These are phyloP conservation scores for Penaeus vannamei DNA, from an alignment of 1,140 invertebrate species.

Conservation along the genomic window DNA sequence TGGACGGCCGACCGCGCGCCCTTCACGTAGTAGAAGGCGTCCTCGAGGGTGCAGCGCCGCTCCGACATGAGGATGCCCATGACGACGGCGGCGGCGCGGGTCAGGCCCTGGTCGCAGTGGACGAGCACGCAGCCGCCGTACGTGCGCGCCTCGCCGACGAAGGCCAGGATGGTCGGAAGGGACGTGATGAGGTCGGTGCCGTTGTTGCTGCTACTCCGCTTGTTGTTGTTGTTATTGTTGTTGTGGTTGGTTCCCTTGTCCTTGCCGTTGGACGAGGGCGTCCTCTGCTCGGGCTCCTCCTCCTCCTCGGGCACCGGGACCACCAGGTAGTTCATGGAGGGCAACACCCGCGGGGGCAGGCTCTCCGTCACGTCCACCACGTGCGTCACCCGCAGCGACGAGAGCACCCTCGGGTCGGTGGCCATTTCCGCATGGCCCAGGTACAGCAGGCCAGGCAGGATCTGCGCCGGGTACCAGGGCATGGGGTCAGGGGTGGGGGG, in stretches of 20 bases:
- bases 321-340: constrained; percentile 69
- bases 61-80: constrained; percentile 70
- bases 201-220: neutral
- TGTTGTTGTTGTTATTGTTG: constrained; percentile 40
- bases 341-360: constrained; percentile 68
- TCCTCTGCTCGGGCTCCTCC: neutral
- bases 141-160: constrained; percentile 67
- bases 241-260: neutral
- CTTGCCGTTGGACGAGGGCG: neutral
- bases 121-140: constrained; percentile 69
- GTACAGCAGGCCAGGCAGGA: constrained; percentile 69
- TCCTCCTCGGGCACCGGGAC: constrained; percentile 68
- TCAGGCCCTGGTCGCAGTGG: constrained; percentile 70
- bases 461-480: constrained; percentile 70
- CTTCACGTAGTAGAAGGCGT: constrained; percentile 71
- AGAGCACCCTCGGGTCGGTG: constrained; percentile 67
- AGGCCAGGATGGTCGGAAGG: constrained; percentile 66
- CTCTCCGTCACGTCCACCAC: constrained; percentile 69
- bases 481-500: constrained; percentile 61
- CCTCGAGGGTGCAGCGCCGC: constrained; percentile 69
- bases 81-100: constrained; percentile 69
- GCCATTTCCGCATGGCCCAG: constrained; percentile 70
- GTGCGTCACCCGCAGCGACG: constrained; percentile 69
- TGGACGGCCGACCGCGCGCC: constrained; percentile 70
- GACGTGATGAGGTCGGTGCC: constrained; percentile 62